These are phyloP conservation scores for Crotophaga sulcirostris DNA, from an alignment of 2,113 vertebrate species.

Conservation along the genomic window DNA sequence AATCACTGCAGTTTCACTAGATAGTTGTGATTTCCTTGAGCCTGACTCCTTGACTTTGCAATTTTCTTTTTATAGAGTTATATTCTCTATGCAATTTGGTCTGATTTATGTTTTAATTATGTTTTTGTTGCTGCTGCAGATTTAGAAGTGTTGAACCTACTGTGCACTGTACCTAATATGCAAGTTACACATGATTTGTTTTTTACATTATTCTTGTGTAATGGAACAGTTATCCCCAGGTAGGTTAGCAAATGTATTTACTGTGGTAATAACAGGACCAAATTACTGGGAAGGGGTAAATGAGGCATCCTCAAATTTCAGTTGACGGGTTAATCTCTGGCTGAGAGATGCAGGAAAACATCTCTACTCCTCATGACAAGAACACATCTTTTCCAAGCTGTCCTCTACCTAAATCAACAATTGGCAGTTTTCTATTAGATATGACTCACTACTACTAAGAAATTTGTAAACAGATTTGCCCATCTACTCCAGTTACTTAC, in stretches of 20 bases:
- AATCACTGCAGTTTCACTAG: neutral
- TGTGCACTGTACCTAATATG: neutral
- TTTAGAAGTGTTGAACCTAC: neutral
- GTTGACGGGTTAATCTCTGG: neutral
- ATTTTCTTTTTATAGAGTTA: neutral
- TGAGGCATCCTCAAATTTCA: neutral
- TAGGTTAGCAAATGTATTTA: neutral
- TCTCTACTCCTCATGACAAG: neutral
- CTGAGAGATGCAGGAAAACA: neutral
- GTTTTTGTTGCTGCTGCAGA: neutral
- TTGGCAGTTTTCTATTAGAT: neutral
- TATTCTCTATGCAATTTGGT: neutral
- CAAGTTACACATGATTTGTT: accelerated
- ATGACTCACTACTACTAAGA: neutral
- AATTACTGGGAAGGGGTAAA: neutral
- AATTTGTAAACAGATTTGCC: neutral
- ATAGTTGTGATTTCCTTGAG: neutral
- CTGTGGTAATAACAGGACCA: neutral
- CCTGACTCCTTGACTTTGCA: neutral
- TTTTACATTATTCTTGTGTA: neutral
- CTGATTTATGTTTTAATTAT: neutral
- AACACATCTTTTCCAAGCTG: neutral
- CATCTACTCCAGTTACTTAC: neutral
- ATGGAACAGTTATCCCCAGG: neutral
- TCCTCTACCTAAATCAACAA: neutral